phyloP scores from a whole-genome alignment of 2,797 vertebrate species.

The Vultur gryphus region DNA sequence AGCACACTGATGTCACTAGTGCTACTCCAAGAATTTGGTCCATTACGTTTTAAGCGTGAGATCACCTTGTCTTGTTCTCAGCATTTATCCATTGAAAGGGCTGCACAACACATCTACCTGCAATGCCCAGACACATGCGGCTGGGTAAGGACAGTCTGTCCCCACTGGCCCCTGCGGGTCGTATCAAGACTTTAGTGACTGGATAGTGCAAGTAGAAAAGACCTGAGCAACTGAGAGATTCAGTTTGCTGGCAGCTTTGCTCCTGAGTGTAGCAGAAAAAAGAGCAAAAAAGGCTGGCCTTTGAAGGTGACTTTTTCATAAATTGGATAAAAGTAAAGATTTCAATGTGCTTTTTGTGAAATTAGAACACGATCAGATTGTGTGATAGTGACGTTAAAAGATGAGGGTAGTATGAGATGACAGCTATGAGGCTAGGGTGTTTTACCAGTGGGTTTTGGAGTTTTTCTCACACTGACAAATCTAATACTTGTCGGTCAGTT shows the following conservation, averaged over 20 bases:
- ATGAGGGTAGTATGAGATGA: neutral
- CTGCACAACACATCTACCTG: neutral
- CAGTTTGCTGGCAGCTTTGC: neutral
- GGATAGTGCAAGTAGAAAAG: neutral
- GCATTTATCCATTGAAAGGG: neutral
- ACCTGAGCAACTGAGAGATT: neutral
- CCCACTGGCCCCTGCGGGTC: neutral
- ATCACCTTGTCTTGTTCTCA: neutral
- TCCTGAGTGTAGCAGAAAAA: neutral
- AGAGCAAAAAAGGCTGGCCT: neutral
- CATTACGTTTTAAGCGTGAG: neutral
- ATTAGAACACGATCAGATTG: neutral
- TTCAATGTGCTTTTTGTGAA: neutral
- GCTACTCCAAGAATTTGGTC: neutral
- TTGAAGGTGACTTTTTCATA: neutral
- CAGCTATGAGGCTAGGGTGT: neutral
- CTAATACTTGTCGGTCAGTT: neutral
- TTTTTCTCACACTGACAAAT: neutral
- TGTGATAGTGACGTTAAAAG: neutral
- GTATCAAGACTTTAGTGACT: neutral
- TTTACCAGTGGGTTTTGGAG: neutral
- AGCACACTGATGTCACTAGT: neutral
- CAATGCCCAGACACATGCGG: neutral
- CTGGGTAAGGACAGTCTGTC: neutral
- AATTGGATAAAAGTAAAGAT: neutral